Conservation (phyloP, 2,113 vertebrate genomes). For the Scolopax mira region DNA sequence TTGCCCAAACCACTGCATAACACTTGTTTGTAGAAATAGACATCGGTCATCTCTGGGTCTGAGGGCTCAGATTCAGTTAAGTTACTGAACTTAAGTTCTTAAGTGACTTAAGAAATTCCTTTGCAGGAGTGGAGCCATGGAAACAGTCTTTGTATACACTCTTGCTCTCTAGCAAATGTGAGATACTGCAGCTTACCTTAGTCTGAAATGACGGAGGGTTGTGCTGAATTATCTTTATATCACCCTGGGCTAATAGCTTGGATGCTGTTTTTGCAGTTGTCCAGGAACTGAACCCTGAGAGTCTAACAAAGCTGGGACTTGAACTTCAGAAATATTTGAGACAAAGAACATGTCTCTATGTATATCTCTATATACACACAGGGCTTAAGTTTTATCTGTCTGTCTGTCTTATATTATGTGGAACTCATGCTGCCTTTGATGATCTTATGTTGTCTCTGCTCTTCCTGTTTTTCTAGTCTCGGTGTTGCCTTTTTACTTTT, state of each 20-base stretch:
- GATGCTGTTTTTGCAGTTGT: not conserved
- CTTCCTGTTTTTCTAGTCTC: not conserved
- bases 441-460: not conserved
- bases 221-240: not conserved
- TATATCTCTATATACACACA: not conserved
- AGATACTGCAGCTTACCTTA: not conserved
- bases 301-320: not conserved
- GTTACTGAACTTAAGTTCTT: not conserved
- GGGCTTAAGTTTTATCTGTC: not conserved
- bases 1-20: not conserved
- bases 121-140: not conserved
- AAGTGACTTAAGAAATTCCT: not conserved
- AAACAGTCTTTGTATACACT: not conserved
- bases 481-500: not conserved
- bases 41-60: not conserved
- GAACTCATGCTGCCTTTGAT: not conserved
- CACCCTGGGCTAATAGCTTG: not conserved
- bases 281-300: not conserved
- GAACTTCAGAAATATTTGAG: not conserved
- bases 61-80: not conserved
- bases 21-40: not conserved
- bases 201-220: not conserved
- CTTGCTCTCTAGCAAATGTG: not conserved
- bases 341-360: not conserved
- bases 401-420: not conserved